phyloP scores from a whole-genome alignment of 1,140 invertebrate species.

The Lucilia cuprina region DNA sequence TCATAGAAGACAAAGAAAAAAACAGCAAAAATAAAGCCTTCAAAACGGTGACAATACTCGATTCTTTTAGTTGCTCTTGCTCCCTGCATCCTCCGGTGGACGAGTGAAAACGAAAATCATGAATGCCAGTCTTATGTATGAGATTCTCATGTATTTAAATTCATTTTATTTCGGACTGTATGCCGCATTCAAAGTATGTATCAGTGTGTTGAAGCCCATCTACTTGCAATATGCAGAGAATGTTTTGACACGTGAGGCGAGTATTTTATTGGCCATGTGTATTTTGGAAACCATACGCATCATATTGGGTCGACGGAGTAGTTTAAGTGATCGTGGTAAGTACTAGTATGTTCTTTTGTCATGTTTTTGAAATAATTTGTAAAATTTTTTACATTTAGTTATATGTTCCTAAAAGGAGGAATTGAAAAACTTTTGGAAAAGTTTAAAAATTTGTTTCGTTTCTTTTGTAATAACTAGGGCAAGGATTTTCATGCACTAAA shows the following conservation, averaged over 20 bases:
- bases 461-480: too few species aligned
- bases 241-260: constrained; percentile 76
- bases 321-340: constrained; percentile 82
- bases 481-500: too few species aligned
- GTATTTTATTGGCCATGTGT: constrained; percentile 77
- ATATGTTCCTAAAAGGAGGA: background rate
- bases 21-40: background rate
- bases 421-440: background rate
- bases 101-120: constrained; percentile 39
- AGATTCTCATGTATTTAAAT: constrained; percentile 82
- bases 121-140: constrained; percentile 79
- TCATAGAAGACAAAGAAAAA: background rate
- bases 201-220: constrained; percentile 78
- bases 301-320: constrained; percentile 82
- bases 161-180: constrained; percentile 87
- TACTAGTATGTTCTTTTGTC: background rate
- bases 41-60: background rate
- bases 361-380: background rate
- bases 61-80: background rate
- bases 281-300: constrained; percentile 80
- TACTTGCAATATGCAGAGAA: constrained; percentile 78
- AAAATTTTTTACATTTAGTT: background rate
- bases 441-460: too few species aligned
- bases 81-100: background rate
- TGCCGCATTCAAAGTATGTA: constrained; percentile 77